Percentiles rank a stretch among this genome's conserved stretches.
phyloP scores from a whole-genome alignment of 2,888 invertebrate genomes.

The Heterodera filipjevi region DNA sequence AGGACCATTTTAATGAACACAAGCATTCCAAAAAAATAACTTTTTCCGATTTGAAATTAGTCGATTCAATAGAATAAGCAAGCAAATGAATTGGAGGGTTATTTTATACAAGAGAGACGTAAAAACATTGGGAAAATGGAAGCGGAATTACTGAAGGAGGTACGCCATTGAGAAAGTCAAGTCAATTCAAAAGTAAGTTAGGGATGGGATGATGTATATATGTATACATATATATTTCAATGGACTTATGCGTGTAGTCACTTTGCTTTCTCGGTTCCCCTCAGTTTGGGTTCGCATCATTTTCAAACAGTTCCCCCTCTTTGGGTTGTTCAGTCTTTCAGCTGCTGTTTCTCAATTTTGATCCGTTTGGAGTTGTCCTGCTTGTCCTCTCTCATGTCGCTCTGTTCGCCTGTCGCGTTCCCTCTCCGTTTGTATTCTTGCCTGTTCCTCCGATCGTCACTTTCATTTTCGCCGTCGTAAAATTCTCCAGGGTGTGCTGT shows the following conservation, averaged over 20 bases:
- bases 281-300: neutral
- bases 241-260: neutral
- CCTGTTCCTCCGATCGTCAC: slow-evolving; percentile 73
- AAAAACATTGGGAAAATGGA: no score
- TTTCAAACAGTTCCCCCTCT: neutral
- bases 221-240: no score
- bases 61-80: no score
- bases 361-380: neutral
- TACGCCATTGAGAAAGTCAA: no score
- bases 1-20: no score
- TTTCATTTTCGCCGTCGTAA: slow-evolving; percentile 79
- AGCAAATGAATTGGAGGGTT: no score
- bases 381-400: neutral
- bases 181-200: no score
- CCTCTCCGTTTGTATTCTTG: slow-evolving; percentile 24
- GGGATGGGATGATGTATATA: no score
- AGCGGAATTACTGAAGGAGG: no score
- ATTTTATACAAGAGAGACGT: no score
- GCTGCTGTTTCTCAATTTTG: slow-evolving; percentile 3
- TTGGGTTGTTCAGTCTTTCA: neutral
- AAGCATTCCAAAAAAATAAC: no score
- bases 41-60: no score
- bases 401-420: slow-evolving; percentile 39
- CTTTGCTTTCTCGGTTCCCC: neutral
- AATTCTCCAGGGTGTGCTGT: slow-evolving; percentile 93